These are phyloP conservation scores for Mallotus villosus DNA, from an alignment of 2,797 vertebrate genomes.

Conservation along the genomic window DNA sequence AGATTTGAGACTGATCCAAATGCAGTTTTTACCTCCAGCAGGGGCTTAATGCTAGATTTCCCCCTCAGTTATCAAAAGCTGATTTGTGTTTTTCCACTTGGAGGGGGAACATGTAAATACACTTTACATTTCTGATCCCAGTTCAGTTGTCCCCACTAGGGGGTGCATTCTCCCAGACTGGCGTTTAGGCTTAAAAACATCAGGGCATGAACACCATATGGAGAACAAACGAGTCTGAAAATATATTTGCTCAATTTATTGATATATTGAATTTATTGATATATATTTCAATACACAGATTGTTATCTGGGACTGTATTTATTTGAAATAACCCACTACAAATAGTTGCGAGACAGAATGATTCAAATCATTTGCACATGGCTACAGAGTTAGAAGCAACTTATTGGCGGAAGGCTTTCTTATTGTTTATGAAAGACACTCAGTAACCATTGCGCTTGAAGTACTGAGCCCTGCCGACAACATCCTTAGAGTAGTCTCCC, in stretches of 20 bases:
- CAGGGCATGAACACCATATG: background rate
- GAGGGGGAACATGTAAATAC: background rate
- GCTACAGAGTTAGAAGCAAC: background rate
- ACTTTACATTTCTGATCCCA: background rate
- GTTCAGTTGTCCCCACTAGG: background rate
- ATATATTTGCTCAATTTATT: too few species aligned
- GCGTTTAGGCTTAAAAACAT: too few species aligned
- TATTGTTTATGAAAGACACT: background rate
- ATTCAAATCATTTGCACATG: too few species aligned
- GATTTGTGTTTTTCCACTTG: background rate
- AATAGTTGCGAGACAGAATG: too few species aligned
- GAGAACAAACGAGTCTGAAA: background rate
- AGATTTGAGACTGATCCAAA: background rate
- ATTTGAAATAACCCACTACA: too few species aligned
- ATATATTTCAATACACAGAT: background rate
- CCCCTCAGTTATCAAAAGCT: background rate
- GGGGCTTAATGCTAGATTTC: too few species aligned
- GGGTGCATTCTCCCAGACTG: background rate
- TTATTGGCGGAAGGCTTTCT: background rate
- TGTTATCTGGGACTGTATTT: background rate
- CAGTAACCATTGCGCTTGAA: conserved; percentile 19
- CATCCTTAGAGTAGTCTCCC: conserved; percentile 52
- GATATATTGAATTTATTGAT: too few species aligned
- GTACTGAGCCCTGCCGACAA: conserved; percentile 55
- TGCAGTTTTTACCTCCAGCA: background rate